Evolutionary conservation across 2,797 vertebrate genomes (phyloP).

Genomic region (Lepidocolaptes lacrymiger): DNA sequence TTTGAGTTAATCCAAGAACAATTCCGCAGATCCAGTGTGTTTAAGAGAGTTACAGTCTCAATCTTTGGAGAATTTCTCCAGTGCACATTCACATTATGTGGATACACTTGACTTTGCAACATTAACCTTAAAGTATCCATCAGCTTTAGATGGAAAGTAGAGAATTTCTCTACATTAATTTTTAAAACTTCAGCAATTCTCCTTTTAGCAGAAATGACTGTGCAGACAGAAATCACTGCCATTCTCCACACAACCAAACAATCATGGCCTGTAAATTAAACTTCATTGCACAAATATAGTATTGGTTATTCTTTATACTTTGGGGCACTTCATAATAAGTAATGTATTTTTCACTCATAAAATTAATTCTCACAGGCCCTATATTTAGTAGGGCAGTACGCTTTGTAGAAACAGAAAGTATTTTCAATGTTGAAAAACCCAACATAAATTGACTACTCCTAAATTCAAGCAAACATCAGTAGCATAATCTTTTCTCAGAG

Average conservation of each 20-base stretch:
- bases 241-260: neutral
- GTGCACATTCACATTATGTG: neutral
- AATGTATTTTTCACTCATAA: neutral
- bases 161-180: neutral
- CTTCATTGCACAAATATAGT: neutral
- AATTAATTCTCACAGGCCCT: neutral
- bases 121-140: neutral
- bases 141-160: neutral
- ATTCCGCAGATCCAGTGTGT: neutral
- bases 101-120: neutral
- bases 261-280: neutral
- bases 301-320: neutral
- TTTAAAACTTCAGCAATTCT: neutral
- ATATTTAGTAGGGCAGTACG: neutral
- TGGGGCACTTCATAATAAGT: neutral
- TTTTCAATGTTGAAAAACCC: neutral
- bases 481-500: conserved; percentile 6
- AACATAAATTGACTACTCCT: neutral
- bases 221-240: neutral
- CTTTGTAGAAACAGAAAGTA: neutral
- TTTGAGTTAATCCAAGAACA: neutral
- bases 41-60: neutral
- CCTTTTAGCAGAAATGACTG: neutral
- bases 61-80: neutral
- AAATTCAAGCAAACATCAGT: conserved; percentile 5